Evolutionary conservation across 2,113 vertebrate genomes (phyloP), one percentile per base, ranked within the genome.

Genomic region (Martes martes): DNA sequence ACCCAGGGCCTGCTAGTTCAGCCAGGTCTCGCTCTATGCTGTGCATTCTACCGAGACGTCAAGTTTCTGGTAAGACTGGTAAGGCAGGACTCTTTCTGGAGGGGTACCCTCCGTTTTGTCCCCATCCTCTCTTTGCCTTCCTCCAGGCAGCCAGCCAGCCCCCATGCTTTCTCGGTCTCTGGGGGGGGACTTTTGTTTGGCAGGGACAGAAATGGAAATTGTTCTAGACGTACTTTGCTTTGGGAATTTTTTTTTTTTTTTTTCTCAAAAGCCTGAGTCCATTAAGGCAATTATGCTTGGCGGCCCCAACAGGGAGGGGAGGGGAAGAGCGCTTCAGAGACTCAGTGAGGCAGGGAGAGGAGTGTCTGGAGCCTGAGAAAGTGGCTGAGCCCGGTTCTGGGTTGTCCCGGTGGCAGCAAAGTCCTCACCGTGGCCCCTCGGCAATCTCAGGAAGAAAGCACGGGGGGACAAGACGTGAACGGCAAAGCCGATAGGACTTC

Each of bases 241-340:
- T 11, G 59, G 28, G 79, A 45, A 50, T 31, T 85, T 65, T 65
- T 65, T 65, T 50, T 89, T 89, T 65, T 67, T 67, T 33, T 47
- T 47, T 47, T 47, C 45, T 11, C n/a, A 28, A 73, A 95, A 91
- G 50, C 21, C 50, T 8, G 28, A 63, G 42, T 95, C 97, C 76
- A 97, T 96, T 97, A 92, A 92, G 63, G 76, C 86, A 81, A 94
- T 95, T 92, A 90, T 2, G 15, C 52, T 76, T 91, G 57, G 87
- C 7, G 0, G 18, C 50, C 11, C 81, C 69, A 15, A 55, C 28
- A 14, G 45, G 52, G 21, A 39, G 18, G 47, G 24, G 74, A 78
- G 90, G 36, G 65, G 28, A 63, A 24, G n/a, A 81, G 61, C 33
- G n/a, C 73, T 92, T 96, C 52, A 26, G 83, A 71, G 94, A 92